These are phyloP conservation scores for Hydractinia echinata DNA, from an alignment of 30 jellyfish, hydroid and myxozoan genomes.

Conservation along the genomic window DNA sequence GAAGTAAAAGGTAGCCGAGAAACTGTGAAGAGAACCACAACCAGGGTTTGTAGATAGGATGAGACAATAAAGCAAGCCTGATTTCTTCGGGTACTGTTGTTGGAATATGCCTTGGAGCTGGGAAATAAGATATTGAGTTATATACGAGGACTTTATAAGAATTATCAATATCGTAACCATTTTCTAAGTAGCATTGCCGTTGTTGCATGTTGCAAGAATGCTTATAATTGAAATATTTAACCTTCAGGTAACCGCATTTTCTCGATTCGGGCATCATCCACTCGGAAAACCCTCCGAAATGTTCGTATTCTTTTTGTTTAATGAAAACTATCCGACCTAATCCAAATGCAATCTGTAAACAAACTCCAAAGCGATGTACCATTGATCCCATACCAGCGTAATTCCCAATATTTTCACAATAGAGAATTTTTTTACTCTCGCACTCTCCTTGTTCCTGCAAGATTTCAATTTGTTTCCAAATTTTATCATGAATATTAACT, in stretches of 20 bases:
- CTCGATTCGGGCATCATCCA: not conserved
- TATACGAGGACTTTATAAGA: not conserved
- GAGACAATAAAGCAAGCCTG: not conserved
- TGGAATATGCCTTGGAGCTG: conserved; percentile 12
- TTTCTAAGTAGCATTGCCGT: not conserved
- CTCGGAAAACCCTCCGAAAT: not conserved
- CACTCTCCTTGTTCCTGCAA: conserved; percentile 4
- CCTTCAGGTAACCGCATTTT: conserved; percentile 11
- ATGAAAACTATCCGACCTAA: not conserved
- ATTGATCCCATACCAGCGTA: conserved; percentile 12
- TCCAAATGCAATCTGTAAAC: not conserved
- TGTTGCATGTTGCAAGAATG: not conserved
- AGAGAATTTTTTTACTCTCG: not conserved
- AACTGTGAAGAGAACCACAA: conserved; percentile 31
- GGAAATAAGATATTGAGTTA: not conserved
- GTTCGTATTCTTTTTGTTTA: conserved; percentile 3
- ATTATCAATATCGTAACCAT: conserved; percentile 1
- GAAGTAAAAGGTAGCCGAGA: not conserved
- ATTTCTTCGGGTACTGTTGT: not conserved
- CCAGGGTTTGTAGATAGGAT: not conserved
- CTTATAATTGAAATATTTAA: not conserved
- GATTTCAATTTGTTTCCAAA: not conserved
- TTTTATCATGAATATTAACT: not conserved
- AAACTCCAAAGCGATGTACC: conserved; percentile 16
- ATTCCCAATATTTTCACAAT: not conserved